A percentile compares a stretch with the other conserved stretches of the same genome.
Conservation (phyloP, 2,113 vertebrate species). For the Sander vitreus region DNA sequence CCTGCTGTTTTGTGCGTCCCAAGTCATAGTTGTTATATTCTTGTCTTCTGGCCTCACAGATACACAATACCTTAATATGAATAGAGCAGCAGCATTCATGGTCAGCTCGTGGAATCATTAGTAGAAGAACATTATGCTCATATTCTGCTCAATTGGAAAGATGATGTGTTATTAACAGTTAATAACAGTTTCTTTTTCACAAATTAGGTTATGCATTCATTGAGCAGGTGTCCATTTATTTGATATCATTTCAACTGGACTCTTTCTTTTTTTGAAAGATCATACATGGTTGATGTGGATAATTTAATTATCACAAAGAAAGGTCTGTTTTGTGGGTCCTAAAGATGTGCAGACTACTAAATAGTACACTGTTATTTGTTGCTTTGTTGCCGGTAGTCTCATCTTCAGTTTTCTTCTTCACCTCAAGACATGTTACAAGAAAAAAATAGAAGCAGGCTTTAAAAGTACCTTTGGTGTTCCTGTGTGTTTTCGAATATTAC, state of each 20-base stretch:
- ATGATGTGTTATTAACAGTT: background rate
- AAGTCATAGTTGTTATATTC: conserved; percentile 70
- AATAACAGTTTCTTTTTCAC: background rate
- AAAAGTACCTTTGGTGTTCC: conserved; percentile 86
- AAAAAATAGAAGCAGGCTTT: conserved; percentile 74
- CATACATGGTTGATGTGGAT: conserved; percentile 30
- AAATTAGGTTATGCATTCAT: conserved; percentile 14
- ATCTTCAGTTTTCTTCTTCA: conserved; percentile 71
- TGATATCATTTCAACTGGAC: conserved; percentile 10
- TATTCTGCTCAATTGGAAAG: background rate
- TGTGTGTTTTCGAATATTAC: conserved; percentile 87
- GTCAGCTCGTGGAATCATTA: conserved; percentile 30
- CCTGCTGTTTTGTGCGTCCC: conserved; percentile 77
- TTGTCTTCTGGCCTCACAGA: conserved; percentile 66
- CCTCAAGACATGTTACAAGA: conserved; percentile 79
- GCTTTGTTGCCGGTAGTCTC: conserved; percentile 81
- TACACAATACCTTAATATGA: conserved; percentile 52
- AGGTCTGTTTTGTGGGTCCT: conserved; percentile 67
- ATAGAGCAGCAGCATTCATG: conserved; percentile 26
- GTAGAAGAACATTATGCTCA: background rate
- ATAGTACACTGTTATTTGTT: conserved; percentile 73
- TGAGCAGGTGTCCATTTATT: conserved; percentile 30
- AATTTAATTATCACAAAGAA: conserved; percentile 64
- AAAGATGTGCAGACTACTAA: conserved; percentile 64
- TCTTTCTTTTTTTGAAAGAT: conserved; percentile 29